Evolutionary conservation across 2,797 vertebrate species (phyloP).

Genomic region (Crenuchus spilurus): DNA sequence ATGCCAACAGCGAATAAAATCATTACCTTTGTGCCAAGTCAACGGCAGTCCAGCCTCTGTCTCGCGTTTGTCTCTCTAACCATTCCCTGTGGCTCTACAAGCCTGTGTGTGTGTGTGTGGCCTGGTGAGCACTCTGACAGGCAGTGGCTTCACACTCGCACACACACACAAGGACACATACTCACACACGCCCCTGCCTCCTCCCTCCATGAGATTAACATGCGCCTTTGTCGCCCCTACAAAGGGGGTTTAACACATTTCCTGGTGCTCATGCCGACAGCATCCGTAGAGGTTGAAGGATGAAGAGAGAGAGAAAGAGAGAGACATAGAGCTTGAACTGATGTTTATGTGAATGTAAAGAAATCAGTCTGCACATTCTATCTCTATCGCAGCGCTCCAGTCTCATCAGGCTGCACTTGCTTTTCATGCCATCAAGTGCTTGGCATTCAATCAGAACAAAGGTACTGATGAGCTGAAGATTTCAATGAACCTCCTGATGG

Average conservation of each 20-base stretch:
- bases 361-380: too few relatives aligned
- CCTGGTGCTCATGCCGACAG: slow-evolving; percentile 56
- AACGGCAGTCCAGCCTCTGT: background rate
- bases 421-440: slow-evolving; percentile 6
- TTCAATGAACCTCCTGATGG: slow-evolving; percentile 18
- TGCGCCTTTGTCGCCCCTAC: slow-evolving; percentile 75
- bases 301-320: background rate
- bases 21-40: slow-evolving; percentile 33
- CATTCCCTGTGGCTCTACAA: slow-evolving; percentile 21
- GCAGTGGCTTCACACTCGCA: slow-evolving; percentile 16
- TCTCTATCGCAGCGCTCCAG: background rate
- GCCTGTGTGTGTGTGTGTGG: slow-evolving; percentile 22
- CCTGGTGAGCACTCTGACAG: slow-evolving; percentile 35
- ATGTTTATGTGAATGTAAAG: slow-evolving; percentile 10
- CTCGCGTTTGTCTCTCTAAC: slow-evolving; percentile 12
- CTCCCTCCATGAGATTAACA: slow-evolving; percentile 74
- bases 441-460: background rate
- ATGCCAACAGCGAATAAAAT: background rate
- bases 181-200: slow-evolving; percentile 68
- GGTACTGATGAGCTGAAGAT: background rate
- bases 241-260: slow-evolving; percentile 77
- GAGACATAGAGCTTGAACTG: background rate
- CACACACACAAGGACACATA: slow-evolving; percentile 13
- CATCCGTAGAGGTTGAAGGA: slow-evolving; percentile 32
- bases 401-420: background rate